phyloP scores from a whole-genome alignment of 2,113 vertebrate genomes.

The Anguilla rostrata region DNA sequence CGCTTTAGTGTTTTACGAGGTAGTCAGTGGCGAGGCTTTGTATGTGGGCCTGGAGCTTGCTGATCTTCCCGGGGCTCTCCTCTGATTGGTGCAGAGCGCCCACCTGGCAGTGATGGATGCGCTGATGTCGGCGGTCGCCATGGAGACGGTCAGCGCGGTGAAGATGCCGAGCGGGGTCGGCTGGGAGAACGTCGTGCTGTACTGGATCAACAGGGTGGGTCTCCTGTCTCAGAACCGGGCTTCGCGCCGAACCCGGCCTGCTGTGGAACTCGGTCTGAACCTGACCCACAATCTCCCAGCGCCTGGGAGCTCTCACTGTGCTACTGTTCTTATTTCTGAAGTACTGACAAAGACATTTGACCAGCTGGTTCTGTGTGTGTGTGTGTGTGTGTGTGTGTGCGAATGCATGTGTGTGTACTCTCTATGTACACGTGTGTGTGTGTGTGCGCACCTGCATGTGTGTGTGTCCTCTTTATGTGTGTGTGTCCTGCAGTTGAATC shows the following conservation, averaged over 20 bases:
- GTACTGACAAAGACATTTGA: neutral
- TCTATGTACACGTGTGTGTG: too few relatives aligned
- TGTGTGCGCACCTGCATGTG: slow-evolving; percentile 2
- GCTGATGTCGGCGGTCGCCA: slow-evolving; percentile 79
- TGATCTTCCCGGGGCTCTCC: neutral
- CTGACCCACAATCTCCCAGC: neutral
- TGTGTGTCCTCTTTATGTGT: slow-evolving; percentile 17
- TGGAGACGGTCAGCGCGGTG: slow-evolving; percentile 69
- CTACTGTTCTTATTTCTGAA: neutral
- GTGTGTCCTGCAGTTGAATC: slow-evolving; percentile 69
- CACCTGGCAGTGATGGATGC: slow-evolving; percentile 84
- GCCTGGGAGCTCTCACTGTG: neutral
- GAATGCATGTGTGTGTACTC: neutral
- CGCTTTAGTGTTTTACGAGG: too few relatives aligned
- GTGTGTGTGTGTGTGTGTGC: slow-evolving; percentile 4
- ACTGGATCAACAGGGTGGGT: slow-evolving; percentile 87
- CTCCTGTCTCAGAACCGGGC: neutral
- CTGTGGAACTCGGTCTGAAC: too few relatives aligned
- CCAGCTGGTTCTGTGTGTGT: slow-evolving; percentile 7
- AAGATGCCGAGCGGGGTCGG: slow-evolving; percentile 66
- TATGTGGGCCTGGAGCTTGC: neutral
- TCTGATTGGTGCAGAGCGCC: slow-evolving; percentile 64
- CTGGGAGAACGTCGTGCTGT: slow-evolving; percentile 81
- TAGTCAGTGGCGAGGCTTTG: neutral
- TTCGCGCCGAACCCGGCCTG: neutral